phyloP scores from a whole-genome alignment of 1,140 invertebrate genomes.

The Teleopsis dalmanni region DNA sequence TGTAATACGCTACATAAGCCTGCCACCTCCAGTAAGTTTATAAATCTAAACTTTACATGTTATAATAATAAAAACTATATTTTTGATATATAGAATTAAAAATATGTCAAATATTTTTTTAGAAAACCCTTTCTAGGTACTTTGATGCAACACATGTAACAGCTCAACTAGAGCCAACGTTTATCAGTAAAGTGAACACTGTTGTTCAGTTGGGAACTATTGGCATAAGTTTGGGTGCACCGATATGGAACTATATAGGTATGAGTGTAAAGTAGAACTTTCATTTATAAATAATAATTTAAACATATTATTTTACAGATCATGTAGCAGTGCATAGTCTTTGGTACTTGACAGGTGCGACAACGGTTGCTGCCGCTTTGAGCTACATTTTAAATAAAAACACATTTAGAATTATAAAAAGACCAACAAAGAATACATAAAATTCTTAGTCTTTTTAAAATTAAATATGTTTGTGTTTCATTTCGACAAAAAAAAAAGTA shows the following conservation, averaged over 20 bases:
- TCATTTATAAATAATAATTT: background rate
- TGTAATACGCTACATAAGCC: constrained; percentile 81
- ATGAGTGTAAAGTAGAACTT: constrained; percentile 1
- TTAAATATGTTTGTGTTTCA: no score
- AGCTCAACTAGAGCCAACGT: constrained; percentile 83
- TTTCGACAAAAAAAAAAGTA: no score
- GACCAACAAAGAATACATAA: constrained; percentile 22
- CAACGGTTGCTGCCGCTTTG: constrained; percentile 75
- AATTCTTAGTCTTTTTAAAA: no score
- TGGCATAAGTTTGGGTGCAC: constrained; percentile 35
- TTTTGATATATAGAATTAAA: background rate
- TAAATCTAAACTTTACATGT: background rate
- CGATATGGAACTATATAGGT: constrained; percentile 40
- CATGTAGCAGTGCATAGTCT: constrained; percentile 68
- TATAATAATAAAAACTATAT: background rate
- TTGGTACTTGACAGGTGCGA: constrained; percentile 73
- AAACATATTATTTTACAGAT: constrained; percentile 46
- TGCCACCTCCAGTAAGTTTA: constrained; percentile 70
- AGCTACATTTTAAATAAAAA: constrained; percentile 76
- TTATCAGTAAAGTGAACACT: constrained; percentile 92
- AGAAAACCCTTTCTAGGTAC: constrained; percentile 82
- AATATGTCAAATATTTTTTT: constrained; percentile 28
- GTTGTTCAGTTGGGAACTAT: constrained; percentile 65
- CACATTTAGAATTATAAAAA: constrained; percentile 66
- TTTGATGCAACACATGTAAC: constrained; percentile 86